phyloP scores from a whole-genome alignment of 2,888 invertebrate genomes.

The Chaetogeoica ovagalla region DNA sequence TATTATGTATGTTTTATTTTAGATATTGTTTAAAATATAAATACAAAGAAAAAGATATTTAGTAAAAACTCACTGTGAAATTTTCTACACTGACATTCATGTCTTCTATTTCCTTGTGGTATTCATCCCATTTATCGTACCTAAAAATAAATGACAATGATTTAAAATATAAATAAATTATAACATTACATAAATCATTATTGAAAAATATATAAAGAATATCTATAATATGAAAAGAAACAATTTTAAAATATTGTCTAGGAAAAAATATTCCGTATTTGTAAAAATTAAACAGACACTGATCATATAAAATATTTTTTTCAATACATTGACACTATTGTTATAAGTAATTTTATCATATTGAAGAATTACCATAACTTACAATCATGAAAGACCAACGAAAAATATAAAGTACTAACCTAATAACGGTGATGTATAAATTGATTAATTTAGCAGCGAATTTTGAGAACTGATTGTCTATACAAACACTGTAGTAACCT shows the following conservation, averaged over 20 bases:
- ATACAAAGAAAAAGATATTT: not conserved
- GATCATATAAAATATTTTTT: no score
- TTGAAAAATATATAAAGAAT: no score
- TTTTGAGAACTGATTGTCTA: conserved; percentile 90
- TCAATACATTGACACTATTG: no score
- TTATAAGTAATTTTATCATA: no score
- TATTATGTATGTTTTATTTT: no score
- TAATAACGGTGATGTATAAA: conserved; percentile 85
- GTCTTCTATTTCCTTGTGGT: conserved; percentile 84
- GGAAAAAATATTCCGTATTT: no score
- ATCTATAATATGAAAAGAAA: no score
- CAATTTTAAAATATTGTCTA: no score
- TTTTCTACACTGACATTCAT: conserved; percentile 85
- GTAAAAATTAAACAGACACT: no score
- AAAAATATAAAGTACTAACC: conserved; percentile 58
- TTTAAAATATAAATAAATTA: not conserved
- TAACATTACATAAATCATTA: not conserved
- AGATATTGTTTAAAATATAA: not conserved
- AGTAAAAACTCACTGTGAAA: conserved; percentile 73
- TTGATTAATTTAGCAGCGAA: conserved; percentile 89
- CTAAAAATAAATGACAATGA: conserved; percentile 59
- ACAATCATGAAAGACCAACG: not conserved
- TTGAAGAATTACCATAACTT: no score
- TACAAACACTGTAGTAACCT: conserved; percentile 87
- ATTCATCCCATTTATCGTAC: conserved; percentile 91